Base-by-base conservation (phyloP, 1,140 invertebrate genomes). In the Drosophila kurseongensis region DNA sequence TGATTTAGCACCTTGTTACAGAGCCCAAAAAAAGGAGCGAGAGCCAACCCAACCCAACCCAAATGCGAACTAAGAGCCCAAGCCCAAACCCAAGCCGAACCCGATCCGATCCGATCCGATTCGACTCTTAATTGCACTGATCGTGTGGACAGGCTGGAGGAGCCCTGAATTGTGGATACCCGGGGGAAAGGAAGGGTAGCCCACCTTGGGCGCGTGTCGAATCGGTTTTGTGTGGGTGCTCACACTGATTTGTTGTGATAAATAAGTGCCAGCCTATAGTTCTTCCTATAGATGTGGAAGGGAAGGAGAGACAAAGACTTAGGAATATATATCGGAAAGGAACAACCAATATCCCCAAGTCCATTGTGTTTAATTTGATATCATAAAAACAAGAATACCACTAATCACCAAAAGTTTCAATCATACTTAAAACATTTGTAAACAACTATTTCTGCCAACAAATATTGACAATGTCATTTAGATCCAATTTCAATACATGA, bases 1-100 rank as follows among this genome's bases (percentile, higher is more conserved):
- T 91, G 90, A 91, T 91, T 91, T 91, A 91, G 90, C 90, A 91
- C 82, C 90, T 91, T 88, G 90, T 91, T 91, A 91, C 84, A 88
- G 84, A 44, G 63, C 52, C 60, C 44, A 32, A 48, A 27, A 67
- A 66, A 41, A 41, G 63, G 44, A 47, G 72, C 41, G 40, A 48
- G 40, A 29, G 10, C 13, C 41, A 58, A 40, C 35, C 32, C 41
- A 41, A n/a, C 13, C 61, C 23, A 8, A 18, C 10, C 54, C 40
- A 29, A 27, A 6, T 32, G 29, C 13, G 16, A 67, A 36, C 42
- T 48, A 50, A 67, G 35, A 65, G 44, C 27, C 41, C 59, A 45
- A 18, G 2, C 18, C 18, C 69, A 56, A 32, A 50, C 55, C 54
- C 51, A 65, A 48, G 23, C 67, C 65, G 63, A 67, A 62, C 50